phyloP scores from a whole-genome alignment of 64 coral and sea anemone species.

The Montipora efflorescens region DNA sequence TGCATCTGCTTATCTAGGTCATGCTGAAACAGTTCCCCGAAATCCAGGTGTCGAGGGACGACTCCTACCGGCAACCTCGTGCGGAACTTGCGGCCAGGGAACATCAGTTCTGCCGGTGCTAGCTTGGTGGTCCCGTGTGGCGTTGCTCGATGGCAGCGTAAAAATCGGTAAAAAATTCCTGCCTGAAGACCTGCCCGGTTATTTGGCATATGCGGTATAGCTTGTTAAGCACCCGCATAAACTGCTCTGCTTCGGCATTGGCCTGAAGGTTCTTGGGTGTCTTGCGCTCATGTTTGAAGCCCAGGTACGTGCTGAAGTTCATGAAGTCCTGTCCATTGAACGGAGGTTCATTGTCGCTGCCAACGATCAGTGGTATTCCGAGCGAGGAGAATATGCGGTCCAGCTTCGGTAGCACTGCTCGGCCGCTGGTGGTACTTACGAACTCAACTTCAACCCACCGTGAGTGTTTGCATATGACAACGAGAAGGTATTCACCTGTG shows the following conservation, averaged over 20 bases:
- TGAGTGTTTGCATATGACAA: constrained; percentile 46
- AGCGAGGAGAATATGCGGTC: constrained; percentile 21
- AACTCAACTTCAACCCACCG: constrained; percentile 32
- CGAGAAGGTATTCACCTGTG: constrained; percentile 59
- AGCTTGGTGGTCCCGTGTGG: constrained; percentile 53
- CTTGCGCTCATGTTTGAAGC: constrained; percentile 42
- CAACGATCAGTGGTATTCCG: constrained; percentile 10
- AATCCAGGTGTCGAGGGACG: constrained; percentile 28
- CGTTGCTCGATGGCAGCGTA: constrained; percentile 42
- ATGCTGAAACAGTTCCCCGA: constrained; percentile 48
- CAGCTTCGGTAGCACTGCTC: constrained; percentile 14
- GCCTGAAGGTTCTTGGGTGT: constrained; percentile 39
- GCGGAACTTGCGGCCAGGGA: constrained; percentile 11
- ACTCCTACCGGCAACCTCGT: constrained; percentile 1
- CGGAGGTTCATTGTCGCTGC: constrained; percentile 41
- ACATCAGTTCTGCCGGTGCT: constrained; percentile 51
- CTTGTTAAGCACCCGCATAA: neutral
- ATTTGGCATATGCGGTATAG: neutral
- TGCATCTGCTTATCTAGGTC: constrained; percentile 10
- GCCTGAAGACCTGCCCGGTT: constrained; percentile 38
- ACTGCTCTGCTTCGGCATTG: constrained; percentile 39
- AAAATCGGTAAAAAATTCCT: constrained; percentile 50
- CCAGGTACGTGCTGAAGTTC: constrained; percentile 58
- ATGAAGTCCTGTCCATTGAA: constrained; percentile 29
- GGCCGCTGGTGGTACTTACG: neutral